Conservation (phyloP, 2,113 vertebrate genomes). For the Tonatia bakeri region DNA sequence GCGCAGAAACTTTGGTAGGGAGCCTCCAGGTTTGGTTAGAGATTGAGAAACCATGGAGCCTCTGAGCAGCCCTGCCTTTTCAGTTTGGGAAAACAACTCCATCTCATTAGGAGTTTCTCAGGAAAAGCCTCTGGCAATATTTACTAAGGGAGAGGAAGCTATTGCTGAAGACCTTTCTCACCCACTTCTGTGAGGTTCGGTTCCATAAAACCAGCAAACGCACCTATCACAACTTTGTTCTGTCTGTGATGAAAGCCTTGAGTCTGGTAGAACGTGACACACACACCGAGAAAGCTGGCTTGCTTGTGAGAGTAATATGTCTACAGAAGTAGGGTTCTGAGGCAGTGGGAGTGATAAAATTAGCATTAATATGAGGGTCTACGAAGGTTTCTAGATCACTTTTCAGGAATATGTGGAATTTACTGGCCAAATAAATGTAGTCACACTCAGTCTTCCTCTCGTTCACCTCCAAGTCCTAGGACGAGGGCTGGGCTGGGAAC, state of each 20-base stretch:
- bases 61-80: neutral
- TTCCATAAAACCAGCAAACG: conserved; percentile 30
- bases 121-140: neutral
- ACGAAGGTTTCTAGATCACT: neutral
- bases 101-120: neutral
- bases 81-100: neutral
- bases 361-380: neutral
- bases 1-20: neutral
- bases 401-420: neutral
- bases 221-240: neutral
- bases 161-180: neutral
- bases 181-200: neutral
- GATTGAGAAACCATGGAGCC: neutral
- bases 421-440: neutral
- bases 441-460: neutral
- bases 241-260: neutral
- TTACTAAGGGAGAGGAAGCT: conserved; percentile 17
- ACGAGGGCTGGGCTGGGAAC: no score
- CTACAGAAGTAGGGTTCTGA: neutral
- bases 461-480: neutral
- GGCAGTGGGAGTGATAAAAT: neutral
- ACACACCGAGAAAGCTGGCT: neutral
- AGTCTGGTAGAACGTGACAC: neutral
- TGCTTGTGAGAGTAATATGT: neutral
- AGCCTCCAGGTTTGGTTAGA: neutral